Percentiles rank a stretch among this genome's conserved stretches.
Conservation (phyloP, 1,140 invertebrate genomes). For the Babylonia areolata region DNA sequence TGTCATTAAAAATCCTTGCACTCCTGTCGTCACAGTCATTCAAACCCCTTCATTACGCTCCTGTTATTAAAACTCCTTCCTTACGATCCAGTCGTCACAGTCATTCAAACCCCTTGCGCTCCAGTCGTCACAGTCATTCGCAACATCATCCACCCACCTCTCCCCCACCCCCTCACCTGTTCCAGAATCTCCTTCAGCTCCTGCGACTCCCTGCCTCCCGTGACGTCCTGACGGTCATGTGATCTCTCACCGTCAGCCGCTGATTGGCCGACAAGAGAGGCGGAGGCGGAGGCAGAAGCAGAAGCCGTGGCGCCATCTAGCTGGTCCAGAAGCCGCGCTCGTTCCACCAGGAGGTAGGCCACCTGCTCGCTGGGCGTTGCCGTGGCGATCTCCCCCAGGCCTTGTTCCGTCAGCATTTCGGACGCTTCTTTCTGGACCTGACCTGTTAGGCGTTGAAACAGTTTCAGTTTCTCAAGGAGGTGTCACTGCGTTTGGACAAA, state of each 20-base stretch:
- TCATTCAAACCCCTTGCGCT: slow-evolving; percentile 66
- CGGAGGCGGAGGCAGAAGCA: slow-evolving; percentile 32
- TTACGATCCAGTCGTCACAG: no score
- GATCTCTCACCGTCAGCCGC: not conserved
- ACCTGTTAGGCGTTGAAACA: no score
- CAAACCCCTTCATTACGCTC: no score
- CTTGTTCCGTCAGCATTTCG: slow-evolving; percentile 74
- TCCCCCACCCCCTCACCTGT: slow-evolving; percentile 28
- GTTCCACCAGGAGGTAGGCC: slow-evolving; percentile 72
- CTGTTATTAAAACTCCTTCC: no score
- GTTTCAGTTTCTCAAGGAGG: no score
- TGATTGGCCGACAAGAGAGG: slow-evolving; percentile 34
- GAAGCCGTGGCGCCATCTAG: slow-evolving; percentile 60
- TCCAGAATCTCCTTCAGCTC: slow-evolving; percentile 45
- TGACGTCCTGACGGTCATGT: not conserved
- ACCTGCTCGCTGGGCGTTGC: slow-evolving; percentile 71
- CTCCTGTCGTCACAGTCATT: no score
- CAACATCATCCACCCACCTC: no score
- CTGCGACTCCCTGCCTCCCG: slow-evolving; percentile 27
- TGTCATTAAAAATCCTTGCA: no score
- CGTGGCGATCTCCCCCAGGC: slow-evolving; percentile 69
- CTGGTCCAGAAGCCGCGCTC: slow-evolving; percentile 72
- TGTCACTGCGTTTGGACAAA: no score
- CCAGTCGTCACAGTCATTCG: no score
- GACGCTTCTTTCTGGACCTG: slow-evolving; percentile 64